Evolutionary conservation across 2,797 vertebrate genomes (phyloP).

Genomic region (Tragopan temminckii): DNA sequence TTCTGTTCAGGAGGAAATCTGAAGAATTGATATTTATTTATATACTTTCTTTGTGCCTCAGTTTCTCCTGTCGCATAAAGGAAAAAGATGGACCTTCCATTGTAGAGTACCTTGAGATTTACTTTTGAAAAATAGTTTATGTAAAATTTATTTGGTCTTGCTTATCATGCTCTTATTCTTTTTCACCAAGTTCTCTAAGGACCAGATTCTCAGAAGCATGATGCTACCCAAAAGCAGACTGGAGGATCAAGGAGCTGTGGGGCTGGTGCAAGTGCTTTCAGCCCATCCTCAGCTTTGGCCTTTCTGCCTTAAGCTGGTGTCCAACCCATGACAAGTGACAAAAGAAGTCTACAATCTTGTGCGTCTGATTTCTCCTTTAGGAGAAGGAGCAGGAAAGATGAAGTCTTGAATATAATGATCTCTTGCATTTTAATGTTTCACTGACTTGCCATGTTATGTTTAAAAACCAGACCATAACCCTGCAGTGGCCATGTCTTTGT

Average conservation of each 20-base stretch:
- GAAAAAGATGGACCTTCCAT: background rate
- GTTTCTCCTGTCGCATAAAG: background rate
- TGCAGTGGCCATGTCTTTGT: background rate
- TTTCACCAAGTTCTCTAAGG: background rate
- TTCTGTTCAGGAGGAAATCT: background rate
- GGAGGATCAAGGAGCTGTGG: background rate
- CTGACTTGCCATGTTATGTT: background rate
- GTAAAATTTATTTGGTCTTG: background rate
- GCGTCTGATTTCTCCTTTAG: background rate
- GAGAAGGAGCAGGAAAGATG: background rate
- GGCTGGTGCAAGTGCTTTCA: background rate
- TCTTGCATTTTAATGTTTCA: background rate
- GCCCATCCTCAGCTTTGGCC: background rate
- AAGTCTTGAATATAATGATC: background rate
- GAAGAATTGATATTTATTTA: background rate
- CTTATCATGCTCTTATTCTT: rapidly evolving
- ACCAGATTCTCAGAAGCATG: background rate
- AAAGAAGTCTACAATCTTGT: background rate
- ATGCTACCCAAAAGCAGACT: background rate
- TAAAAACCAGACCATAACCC: background rate
- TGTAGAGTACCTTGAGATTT: background rate
- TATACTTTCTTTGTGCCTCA: background rate
- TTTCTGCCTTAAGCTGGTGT: background rate
- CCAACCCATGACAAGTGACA: background rate
- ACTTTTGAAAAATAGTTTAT: background rate